phyloP scores from a whole-genome alignment of 2,797 vertebrate species.

The Sebastes trivittatus region DNA sequence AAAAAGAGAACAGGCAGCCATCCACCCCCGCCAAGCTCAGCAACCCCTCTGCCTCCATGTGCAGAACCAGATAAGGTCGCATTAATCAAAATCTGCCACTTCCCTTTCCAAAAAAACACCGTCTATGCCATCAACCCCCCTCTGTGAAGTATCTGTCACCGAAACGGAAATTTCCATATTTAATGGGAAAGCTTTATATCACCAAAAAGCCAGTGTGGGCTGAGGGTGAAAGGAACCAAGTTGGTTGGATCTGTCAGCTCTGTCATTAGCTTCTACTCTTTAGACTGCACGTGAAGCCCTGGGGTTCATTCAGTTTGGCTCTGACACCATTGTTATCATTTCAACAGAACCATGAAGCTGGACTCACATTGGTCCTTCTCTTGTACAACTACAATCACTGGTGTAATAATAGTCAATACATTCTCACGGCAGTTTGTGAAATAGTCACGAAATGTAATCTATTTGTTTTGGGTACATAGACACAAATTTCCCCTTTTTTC shows the following conservation, averaged over 20 bases:
- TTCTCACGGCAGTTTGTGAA: too few relatives aligned
- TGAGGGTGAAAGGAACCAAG: conserved; percentile 82
- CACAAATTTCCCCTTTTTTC: too few relatives aligned
- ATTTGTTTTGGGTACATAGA: too few relatives aligned
- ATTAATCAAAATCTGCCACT: conserved; percentile 85
- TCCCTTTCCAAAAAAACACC: conserved; percentile 73
- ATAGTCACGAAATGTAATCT: too few relatives aligned
- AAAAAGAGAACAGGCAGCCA: conserved; percentile 65
- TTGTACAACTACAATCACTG: not conserved
- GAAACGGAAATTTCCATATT: conserved; percentile 94
- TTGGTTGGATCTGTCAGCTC: conserved; percentile 76
- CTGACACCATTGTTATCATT: conserved; percentile 52
- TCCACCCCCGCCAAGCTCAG: conserved; percentile 77
- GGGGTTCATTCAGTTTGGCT: conserved; percentile 42
- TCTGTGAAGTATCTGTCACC: conserved; percentile 88
- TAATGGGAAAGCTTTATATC: conserved; percentile 95
- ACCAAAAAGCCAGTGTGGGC: conserved; percentile 85
- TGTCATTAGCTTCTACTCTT: conserved; percentile 64
- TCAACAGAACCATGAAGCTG: conserved; percentile 24
- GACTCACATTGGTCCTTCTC: conserved; percentile 21
- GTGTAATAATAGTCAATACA: not conserved
- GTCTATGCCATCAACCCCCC: conserved; percentile 80
- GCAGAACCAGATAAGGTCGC: conserved; percentile 87
- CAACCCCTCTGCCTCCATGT: conserved; percentile 78
- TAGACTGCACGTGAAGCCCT: conserved; percentile 37